These are phyloP conservation scores for Pungitius pungitius DNA, from an alignment of 2,113 vertebrate genomes.

Conservation along the genomic window DNA sequence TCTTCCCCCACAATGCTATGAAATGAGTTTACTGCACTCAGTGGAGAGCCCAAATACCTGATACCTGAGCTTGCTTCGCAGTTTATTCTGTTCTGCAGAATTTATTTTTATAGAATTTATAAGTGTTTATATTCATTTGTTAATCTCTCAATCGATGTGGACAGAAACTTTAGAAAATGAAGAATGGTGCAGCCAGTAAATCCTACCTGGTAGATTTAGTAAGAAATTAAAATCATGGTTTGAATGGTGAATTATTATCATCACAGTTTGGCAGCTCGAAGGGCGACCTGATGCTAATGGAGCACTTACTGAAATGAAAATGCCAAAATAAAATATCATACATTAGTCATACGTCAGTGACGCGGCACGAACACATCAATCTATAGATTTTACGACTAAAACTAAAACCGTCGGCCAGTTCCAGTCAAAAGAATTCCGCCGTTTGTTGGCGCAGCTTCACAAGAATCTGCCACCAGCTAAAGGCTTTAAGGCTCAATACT, in stretches of 20 bases:
- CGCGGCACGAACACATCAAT: slow-evolving; percentile 29
- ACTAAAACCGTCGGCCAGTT: slow-evolving; percentile 5
- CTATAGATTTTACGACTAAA: slow-evolving; percentile 20
- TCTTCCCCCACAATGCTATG: background rate
- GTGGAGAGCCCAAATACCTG: background rate
- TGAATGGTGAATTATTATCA: slow-evolving; percentile 49
- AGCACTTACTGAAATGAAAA: slow-evolving; percentile 62
- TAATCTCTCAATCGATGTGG: background rate
- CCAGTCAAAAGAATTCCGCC: slow-evolving; percentile 31
- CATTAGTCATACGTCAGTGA: slow-evolving; percentile 43
- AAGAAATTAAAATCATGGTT: slow-evolving; percentile 19
- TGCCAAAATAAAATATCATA: slow-evolving; percentile 49
- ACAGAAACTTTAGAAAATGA: background rate
- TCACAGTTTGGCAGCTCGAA: slow-evolving; percentile 29
- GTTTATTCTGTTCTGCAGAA: background rate
- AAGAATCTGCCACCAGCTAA: slow-evolving; percentile 35
- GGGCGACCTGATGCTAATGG: slow-evolving; percentile 39
- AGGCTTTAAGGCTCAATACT: slow-evolving; percentile 49
- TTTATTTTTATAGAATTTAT: background rate
- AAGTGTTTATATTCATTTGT: background rate
- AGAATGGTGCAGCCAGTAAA: background rate
- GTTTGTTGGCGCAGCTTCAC: slow-evolving; percentile 50
- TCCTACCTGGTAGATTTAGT: background rate
- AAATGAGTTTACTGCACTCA: slow-evolving; percentile 22
- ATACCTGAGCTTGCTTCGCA: background rate